phyloP scores from a whole-genome alignment of 2,113 vertebrate species.

The Pelvicachromis taeniatus region DNA sequence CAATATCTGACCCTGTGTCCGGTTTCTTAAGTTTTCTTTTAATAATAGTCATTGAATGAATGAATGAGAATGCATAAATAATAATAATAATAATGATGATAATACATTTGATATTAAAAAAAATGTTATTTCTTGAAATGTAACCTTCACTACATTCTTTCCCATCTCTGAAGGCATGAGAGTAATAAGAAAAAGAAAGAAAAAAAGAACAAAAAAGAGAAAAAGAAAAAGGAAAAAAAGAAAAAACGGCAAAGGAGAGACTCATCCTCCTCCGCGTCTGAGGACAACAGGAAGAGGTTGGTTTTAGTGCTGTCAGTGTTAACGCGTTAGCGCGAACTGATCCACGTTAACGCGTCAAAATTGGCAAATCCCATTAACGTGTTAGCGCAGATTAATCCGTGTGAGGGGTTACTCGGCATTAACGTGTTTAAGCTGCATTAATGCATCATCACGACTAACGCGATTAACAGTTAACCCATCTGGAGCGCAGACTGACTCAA shows the following conservation, averaged over 20 bases:
- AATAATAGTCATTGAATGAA: neutral
- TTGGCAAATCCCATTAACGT: too few relatives aligned
- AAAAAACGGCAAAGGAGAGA: slow-evolving; percentile 73
- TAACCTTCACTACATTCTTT: neutral
- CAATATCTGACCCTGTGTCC: neutral
- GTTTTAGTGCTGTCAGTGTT: neutral
- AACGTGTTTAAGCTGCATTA: too few relatives aligned
- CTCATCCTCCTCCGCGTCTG: slow-evolving; percentile 45
- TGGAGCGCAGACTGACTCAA: too few relatives aligned
- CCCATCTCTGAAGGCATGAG: slow-evolving; percentile 17
- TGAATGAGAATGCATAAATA: neutral
- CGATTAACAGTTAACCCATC: too few relatives aligned
- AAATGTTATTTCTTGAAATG: neutral
- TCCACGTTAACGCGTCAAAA: too few relatives aligned
- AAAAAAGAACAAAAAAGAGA: slow-evolving; percentile 80
- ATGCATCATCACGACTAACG: too few relatives aligned
- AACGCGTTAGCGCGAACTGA: too few relatives aligned
- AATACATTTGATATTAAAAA: neutral
- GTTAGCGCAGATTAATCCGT: too few relatives aligned
- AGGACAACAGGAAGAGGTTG: slow-evolving; percentile 71
- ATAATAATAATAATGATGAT: neutral
- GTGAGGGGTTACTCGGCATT: too few relatives aligned
- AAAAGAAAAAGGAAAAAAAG: slow-evolving; percentile 82
- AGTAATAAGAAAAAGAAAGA: slow-evolving; percentile 77
- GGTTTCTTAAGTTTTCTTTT: neutral